phyloP scores from a whole-genome alignment of 2,113 vertebrate species.

The Diphyllodes magnificus region DNA sequence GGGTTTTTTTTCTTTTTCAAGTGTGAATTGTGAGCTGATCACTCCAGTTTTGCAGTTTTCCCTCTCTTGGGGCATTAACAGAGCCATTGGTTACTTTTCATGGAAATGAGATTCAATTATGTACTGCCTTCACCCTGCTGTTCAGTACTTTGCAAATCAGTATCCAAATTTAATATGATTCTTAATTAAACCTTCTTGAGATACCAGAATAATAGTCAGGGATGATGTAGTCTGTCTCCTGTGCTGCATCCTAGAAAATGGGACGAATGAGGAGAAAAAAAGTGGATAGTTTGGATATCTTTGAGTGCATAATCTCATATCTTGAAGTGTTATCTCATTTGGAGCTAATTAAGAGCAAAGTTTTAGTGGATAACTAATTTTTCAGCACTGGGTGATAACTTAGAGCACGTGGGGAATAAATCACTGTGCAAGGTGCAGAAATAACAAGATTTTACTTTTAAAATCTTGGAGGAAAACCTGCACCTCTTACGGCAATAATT shows the following conservation, averaged over 20 bases:
- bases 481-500: not conserved
- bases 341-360: not conserved
- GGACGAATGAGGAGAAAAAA: not conserved
- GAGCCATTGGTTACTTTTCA: not conserved
- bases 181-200: not conserved
- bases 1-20: accelerated
- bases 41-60: not conserved
- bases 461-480: not conserved
- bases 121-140: not conserved
- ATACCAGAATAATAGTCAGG: not conserved
- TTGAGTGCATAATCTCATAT: not conserved
- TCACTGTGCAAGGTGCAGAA: not conserved
- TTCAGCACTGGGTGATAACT: not conserved
- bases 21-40: not conserved
- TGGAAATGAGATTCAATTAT: not conserved
- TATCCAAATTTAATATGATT: not conserved
- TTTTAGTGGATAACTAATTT: not conserved
- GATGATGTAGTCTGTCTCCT: not conserved
- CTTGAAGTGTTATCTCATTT: not conserved
- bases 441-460: not conserved
- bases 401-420: not conserved
- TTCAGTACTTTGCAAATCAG: not conserved
- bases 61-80: not conserved
- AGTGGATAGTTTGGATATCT: not conserved
- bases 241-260: not conserved